phyloP scores from a whole-genome alignment of 2,113 vertebrate species.

The Cephalopholis sonnerati region DNA sequence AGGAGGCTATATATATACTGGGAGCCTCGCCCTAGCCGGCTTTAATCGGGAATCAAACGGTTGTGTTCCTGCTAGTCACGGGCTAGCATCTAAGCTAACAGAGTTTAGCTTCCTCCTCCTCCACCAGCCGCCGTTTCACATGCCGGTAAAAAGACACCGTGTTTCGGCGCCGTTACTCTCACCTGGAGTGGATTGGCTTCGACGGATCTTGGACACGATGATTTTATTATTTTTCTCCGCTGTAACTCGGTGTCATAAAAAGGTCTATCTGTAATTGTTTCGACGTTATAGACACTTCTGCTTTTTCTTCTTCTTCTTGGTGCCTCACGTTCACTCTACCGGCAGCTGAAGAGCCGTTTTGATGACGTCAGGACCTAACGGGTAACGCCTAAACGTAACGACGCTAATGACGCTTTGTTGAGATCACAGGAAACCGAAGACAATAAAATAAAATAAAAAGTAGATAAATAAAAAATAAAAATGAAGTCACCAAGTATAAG shows the following conservation, averaged over 20 bases:
- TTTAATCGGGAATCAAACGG: not conserved
- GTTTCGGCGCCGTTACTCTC: not conserved
- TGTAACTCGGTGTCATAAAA: constrained; percentile 12
- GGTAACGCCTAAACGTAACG: constrained; percentile 50
- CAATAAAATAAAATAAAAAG: no score
- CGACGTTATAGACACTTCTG: constrained; percentile 53
- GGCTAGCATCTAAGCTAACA: constrained; percentile 54
- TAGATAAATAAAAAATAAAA: no score
- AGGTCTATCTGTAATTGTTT: not conserved
- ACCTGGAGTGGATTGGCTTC: constrained; percentile 39
- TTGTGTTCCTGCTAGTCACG: not conserved
- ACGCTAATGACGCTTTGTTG: not conserved
- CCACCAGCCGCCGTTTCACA: constrained; percentile 18
- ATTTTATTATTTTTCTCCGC: not conserved
- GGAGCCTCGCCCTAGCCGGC: not conserved
- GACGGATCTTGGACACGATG: not conserved
- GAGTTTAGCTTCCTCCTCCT: not conserved
- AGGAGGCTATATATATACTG: accelerated
- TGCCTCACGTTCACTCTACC: constrained; percentile 61
- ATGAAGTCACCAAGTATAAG: no score
- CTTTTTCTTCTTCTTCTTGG: constrained; percentile 49
- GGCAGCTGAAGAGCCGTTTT: constrained; percentile 64
- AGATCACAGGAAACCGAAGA: no score
- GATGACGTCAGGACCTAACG: constrained; percentile 50
- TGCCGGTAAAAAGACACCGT: constrained; percentile 5